Conservation (phyloP, 2,797 vertebrate species). For the Cyprinodon diabolis region DNA sequence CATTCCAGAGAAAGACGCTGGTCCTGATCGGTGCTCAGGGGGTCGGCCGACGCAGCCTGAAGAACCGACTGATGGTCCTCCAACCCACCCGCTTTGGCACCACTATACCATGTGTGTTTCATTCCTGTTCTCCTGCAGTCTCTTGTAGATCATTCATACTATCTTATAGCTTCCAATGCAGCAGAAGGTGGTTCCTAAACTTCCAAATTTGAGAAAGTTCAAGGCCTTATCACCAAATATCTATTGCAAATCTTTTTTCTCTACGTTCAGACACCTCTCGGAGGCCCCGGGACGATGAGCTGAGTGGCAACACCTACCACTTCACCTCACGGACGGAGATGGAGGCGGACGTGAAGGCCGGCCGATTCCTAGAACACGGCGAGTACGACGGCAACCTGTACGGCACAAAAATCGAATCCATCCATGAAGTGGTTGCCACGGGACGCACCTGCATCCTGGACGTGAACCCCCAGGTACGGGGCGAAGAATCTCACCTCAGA, state of each 20-base stretch:
- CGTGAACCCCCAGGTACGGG: conserved; percentile 93
- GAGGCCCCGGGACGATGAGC: conserved; percentile 92
- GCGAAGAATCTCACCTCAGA: not conserved
- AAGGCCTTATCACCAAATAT: not conserved
- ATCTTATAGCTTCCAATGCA: not conserved
- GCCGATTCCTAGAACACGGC: conserved; percentile 96
- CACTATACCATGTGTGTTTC: conserved; percentile 89
- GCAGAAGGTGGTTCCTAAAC: not conserved
- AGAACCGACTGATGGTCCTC: conserved; percentile 94
- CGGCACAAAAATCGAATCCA: conserved; percentile 97
- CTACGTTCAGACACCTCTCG: conserved; percentile 89
- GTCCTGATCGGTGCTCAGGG: conserved; percentile 98
- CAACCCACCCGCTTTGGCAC: conserved; percentile 92
- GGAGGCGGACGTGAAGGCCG: conserved; percentile 93
- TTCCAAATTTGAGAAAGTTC: not conserved
- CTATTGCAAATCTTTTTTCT: not conserved
- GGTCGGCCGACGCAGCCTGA: conserved; percentile 95
- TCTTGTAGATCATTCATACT: too few relatives aligned
- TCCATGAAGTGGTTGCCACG: conserved; percentile 91
- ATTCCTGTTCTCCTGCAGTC: not conserved
- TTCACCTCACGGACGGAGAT: conserved; percentile 93
- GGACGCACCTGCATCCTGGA: conserved; percentile 96
- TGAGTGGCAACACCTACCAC: conserved; percentile 92
- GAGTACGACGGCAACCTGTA: conserved; percentile 98
- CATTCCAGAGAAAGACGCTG: conserved; percentile 96